These are phyloP conservation scores for Lasiurus cinereus DNA, from an alignment of 2,113 vertebrate species.

Conservation along the genomic window DNA sequence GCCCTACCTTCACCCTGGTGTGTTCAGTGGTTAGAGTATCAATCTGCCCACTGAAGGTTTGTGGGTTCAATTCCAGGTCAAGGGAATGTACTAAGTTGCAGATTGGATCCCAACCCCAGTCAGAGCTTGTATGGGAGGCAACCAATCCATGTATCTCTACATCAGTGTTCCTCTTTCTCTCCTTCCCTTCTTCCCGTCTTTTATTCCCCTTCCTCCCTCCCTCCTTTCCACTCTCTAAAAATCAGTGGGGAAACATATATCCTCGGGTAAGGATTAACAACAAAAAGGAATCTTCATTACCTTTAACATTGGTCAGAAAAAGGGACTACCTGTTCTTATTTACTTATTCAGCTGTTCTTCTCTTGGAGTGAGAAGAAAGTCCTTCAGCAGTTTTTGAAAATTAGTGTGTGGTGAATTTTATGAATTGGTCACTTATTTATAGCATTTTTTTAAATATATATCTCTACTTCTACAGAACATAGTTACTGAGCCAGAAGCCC, in stretches of 20 bases:
- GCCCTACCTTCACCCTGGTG: no score
- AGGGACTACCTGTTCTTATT: background rate
- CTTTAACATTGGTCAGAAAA: slow-evolving; percentile 23
- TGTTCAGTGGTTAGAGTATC: background rate
- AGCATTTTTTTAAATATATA: background rate
- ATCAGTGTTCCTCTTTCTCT: background rate
- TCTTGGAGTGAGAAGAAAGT: slow-evolving; percentile 29
- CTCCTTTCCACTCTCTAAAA: no score
- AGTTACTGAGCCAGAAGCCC: slow-evolving; percentile 48
- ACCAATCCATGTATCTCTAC: background rate
- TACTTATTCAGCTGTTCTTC: slow-evolving; percentile 36
- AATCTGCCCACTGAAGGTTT: background rate
- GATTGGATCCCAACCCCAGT: no score
- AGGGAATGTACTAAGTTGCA: background rate
- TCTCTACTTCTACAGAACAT: background rate
- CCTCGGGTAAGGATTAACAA: no score
- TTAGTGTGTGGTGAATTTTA: slow-evolving; percentile 23
- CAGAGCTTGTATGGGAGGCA: no score
- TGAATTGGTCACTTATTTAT: background rate
- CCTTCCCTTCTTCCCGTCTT: no score
- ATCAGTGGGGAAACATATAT: no score
- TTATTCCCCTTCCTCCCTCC: no score
- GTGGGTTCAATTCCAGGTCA: background rate
- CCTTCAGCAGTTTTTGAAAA: slow-evolving; percentile 28
- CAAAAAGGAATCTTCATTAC: background rate